Evolutionary conservation across 1,140 invertebrate genomes (phyloP), one percentile per base, ranked within the genome.

Genomic region (Phenacoccus solenopsis): DNA sequence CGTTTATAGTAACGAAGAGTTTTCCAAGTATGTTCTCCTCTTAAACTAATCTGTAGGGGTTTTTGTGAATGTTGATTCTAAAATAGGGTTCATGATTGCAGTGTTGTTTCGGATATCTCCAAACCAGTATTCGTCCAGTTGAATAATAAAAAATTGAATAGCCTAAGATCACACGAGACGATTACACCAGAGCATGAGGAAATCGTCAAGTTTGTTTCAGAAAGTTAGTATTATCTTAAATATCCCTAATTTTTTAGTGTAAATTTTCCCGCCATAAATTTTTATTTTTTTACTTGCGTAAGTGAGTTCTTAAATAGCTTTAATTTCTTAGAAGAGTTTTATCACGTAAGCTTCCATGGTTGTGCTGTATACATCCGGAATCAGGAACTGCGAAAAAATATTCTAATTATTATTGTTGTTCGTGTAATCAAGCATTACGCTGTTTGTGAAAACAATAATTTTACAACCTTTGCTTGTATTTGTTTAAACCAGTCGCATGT

Each of bases 151-250:
- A 86, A 82, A 77, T 84, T 80, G 77, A 78, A 78, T 75, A 82
- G 77, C 77, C 83, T 81, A 78, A 83, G 83, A 82, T 83, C 82
- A 77, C 81, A 82, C 71, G 59, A 24, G 9, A 81, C 82, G 70
- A 86, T 88, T 56, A 86, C 84, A 69, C 86, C 87, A 67, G 85
- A 88, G 72, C 87, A 89, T 75, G 86, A 88, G 76, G 87, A 88
- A 79, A 82, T 89, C 67, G 87, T 88, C 76, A 87, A 84, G 80
- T 89, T 84, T 78, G 84, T 89, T 73, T 84, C 86, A 78, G 86
- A 88, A 79, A 86, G 85, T 87, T 81, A 64, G 59, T 64, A 49
- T 49, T 49, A 49, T 49, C 16, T n/a, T n/a, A n/a, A n/a, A n/a
- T n/a, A n/a, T n/a, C n/a, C n/a, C n/a, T n/a, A 49, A 9, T 49